Conservation (phyloP, 2,888 invertebrate genomes). For the Drosophila falleni region DNA sequence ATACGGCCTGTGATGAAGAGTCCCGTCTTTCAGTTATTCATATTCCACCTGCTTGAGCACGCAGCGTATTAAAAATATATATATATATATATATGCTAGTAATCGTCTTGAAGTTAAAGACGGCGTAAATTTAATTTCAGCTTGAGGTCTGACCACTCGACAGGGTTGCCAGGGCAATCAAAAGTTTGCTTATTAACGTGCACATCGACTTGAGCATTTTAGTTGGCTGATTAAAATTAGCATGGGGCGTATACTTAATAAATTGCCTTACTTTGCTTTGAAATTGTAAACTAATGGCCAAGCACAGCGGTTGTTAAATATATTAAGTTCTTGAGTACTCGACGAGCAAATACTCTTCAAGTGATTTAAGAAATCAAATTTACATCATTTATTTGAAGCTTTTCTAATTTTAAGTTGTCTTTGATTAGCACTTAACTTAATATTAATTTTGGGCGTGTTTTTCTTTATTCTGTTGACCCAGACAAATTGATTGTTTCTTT, state of each 20-base stretch:
- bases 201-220: constrained; percentile 31
- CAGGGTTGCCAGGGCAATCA: constrained; percentile 55
- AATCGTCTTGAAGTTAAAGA: constrained; percentile 13
- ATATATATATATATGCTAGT: constrained; percentile 3
- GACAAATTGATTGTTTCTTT: constrained; percentile 31
- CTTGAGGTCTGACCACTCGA: constrained; percentile 39
- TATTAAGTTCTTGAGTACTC: neutral
- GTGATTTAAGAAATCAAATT: neutral
- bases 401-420: neutral
- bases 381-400: neutral
- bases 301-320: neutral
- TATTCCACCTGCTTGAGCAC: constrained; percentile 61
- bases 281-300: constrained; percentile 22
- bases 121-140: constrained; percentile 60
- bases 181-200: constrained; percentile 71
- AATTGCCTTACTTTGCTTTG: constrained; percentile 25
- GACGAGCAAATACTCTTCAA: neutral
- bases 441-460: neutral
- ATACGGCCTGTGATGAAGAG: constrained; percentile 26
- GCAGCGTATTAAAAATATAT: constrained; percentile 42
- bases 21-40: constrained; percentile 26
- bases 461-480: constrained; percentile 5
- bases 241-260: constrained; percentile 51
- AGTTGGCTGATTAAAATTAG: constrained; percentile 48
- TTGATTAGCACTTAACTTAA: neutral